A percentile compares a stretch with the other conserved stretches of the same genome.
Evolutionary conservation across 2,888 invertebrate species (phyloP).

Genomic region (Ommatoiulus sabulosus): DNA sequence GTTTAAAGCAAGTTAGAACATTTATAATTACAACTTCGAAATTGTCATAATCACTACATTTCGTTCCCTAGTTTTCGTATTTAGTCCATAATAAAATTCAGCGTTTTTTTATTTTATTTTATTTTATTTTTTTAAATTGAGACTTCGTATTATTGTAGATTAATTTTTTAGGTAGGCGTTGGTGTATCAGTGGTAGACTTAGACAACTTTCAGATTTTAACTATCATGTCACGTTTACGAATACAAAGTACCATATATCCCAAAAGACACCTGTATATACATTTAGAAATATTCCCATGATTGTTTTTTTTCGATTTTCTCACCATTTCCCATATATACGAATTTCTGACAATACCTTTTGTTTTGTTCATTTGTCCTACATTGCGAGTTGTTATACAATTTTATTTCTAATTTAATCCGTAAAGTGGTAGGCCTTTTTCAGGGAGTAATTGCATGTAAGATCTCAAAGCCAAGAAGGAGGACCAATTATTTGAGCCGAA

Average conservation of each 20-base stretch:
- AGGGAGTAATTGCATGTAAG: constrained; percentile 33
- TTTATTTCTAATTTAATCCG: not conserved
- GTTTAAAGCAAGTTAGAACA: too few relatives aligned
- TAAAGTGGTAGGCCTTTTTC: constrained; percentile 15
- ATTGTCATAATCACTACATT: too few relatives aligned
- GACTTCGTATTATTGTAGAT: too few relatives aligned
- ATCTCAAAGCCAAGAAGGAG: not conserved
- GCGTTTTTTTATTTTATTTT: too few relatives aligned
- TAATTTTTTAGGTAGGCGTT: too few relatives aligned
- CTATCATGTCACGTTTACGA: not conserved
- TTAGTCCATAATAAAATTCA: too few relatives aligned
- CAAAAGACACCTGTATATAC: not conserved
- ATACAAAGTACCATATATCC: constrained; percentile 12
- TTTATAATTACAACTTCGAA: too few relatives aligned
- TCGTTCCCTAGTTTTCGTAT: too few relatives aligned
- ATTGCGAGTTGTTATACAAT: not conserved
- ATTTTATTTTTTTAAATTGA: too few relatives aligned
- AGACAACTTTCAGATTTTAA: not conserved
- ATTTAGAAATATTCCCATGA: not conserved
- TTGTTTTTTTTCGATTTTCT: not conserved
- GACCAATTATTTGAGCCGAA: constrained; percentile 37
- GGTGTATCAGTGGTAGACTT: not conserved
- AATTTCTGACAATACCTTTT: not conserved
- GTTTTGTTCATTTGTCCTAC: not conserved
- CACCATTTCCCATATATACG: not conserved